Evolutionary conservation across 2,888 invertebrate genomes (phyloP).

Genomic region (Diarsia brunnea): DNA sequence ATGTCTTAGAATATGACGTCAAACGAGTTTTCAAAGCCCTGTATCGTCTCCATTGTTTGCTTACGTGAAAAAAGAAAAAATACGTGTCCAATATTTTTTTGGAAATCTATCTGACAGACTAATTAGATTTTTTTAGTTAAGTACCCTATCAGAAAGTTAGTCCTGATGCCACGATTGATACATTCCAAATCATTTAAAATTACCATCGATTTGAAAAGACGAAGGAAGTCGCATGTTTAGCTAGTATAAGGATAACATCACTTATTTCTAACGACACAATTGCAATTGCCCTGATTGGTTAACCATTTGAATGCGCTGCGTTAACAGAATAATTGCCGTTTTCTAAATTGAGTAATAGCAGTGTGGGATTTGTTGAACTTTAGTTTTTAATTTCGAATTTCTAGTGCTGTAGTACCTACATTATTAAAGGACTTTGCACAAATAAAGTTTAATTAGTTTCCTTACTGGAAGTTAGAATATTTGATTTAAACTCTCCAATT

Average conservation of each 20-base stretch:
- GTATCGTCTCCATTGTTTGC: too few species aligned
- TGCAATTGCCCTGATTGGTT: background rate
- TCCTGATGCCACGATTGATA: too few species aligned
- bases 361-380: background rate
- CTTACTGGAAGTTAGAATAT: background rate
- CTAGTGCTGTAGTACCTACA: background rate
- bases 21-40: too few species aligned
- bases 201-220: background rate
- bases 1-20: too few species aligned
- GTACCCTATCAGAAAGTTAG: too few species aligned
- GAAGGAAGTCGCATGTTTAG: background rate
- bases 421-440: too few species aligned
- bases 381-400: background rate
- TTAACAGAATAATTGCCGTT: background rate
- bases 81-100: too few species aligned
- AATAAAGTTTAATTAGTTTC: background rate
- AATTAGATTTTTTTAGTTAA: too few species aligned
- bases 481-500: background rate
- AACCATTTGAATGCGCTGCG: background rate
- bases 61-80: too few species aligned
- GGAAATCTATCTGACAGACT: too few species aligned
- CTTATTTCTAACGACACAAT: background rate
- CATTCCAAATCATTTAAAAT: background rate
- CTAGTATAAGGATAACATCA: background rate
- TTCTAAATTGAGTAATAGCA: background rate